Evolutionary conservation across 2,797 vertebrate genomes (phyloP).

Genomic region (Onychomys torridus): DNA sequence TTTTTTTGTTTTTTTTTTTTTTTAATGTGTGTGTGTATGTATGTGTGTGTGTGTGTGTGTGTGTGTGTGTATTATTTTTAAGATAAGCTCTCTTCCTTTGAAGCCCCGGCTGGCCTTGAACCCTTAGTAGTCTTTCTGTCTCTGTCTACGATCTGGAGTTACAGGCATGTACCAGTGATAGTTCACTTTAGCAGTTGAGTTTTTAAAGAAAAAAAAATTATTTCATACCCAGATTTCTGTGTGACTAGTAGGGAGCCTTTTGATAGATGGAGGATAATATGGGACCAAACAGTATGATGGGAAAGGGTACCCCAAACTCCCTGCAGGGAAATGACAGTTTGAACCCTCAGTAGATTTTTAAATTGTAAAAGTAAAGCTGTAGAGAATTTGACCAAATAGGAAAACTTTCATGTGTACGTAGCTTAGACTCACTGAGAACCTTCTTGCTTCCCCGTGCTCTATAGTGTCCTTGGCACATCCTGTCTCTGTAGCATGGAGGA

Average conservation of each 20-base stretch:
- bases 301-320: neutral
- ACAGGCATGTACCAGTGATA: neutral
- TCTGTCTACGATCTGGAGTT: neutral
- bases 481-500: no score
- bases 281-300: neutral
- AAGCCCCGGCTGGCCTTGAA: neutral
- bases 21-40: neutral
- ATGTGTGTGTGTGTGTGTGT: neutral
- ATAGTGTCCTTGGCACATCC: no score
- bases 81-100: neutral
- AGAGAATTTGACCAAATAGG: neutral
- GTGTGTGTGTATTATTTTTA: neutral
- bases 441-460: neutral
- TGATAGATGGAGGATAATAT: neutral
- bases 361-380: neutral
- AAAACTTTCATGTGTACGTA: fast-evolving
- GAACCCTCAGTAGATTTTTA: neutral
- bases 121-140: neutral
- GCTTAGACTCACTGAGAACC: neutral
- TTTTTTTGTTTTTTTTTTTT: neutral
- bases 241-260: neutral
- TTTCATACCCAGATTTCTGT: neutral
- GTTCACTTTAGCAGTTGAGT: neutral
- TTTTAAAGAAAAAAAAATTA: neutral
- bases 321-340: neutral